These are phyloP conservation scores for Magallana gigas DNA, from an alignment of 1,140 invertebrate genomes.

Conservation along the genomic window DNA sequence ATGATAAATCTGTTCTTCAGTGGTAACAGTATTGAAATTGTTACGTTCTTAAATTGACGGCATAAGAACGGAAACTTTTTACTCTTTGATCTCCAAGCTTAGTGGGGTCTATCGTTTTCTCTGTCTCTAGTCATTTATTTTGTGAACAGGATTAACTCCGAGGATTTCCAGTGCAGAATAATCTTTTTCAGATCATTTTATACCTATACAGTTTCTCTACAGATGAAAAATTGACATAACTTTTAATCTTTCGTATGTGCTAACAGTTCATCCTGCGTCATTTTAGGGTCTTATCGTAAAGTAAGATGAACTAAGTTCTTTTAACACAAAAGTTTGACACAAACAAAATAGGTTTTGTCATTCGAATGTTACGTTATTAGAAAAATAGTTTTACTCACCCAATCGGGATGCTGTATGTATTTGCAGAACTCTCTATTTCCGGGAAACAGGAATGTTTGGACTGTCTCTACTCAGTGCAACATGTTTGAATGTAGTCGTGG, in stretches of 20 bases:
- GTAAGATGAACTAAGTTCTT: too few relatives aligned
- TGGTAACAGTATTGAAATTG: neutral
- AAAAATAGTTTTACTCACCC: neutral
- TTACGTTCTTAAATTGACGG: neutral
- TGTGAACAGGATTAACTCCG: neutral
- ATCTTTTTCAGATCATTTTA: too few relatives aligned
- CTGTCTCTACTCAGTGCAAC: neutral
- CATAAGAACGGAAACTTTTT: neutral
- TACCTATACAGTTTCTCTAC: too few relatives aligned
- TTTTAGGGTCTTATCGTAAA: too few relatives aligned
- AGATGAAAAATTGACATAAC: too few relatives aligned
- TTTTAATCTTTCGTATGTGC: too few relatives aligned
- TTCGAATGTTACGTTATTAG: neutral
- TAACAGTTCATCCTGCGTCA: too few relatives aligned
- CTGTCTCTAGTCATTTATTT: slow-evolving; percentile 1
- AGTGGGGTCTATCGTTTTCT: neutral
- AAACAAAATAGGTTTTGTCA: neutral
- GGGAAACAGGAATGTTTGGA: slow-evolving; percentile 11
- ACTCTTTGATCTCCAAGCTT: neutral
- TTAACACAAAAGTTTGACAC: too few relatives aligned
- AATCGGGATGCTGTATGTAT: neutral
- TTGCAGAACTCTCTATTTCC: slow-evolving; percentile 24
- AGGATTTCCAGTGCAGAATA: neutral
- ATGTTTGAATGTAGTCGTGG: slow-evolving; percentile 32
- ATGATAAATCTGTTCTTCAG: neutral